These are phyloP conservation scores for Pollenia amentaria DNA, from an alignment of 2,888 invertebrate genomes.

Conservation along the genomic window DNA sequence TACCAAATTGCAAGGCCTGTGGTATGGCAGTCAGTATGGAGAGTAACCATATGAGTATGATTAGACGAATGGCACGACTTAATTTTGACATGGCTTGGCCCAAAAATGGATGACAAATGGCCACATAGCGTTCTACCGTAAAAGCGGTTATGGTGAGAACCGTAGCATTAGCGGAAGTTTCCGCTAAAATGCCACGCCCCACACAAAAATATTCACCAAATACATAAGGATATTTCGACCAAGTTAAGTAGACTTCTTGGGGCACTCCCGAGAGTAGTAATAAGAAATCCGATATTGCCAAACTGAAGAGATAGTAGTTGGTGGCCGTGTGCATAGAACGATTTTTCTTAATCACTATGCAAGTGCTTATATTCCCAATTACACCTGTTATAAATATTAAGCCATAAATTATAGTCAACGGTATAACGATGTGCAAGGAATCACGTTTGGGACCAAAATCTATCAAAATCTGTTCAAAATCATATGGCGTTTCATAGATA, in stretches of 20 bases:
- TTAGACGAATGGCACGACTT: slow-evolving; percentile 91
- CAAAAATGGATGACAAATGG: slow-evolving; percentile 88
- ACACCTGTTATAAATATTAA: slow-evolving; percentile 92
- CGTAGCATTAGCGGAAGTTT: slow-evolving; percentile 92
- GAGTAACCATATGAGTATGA: slow-evolving; percentile 91
- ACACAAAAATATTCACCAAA: slow-evolving; percentile 93
- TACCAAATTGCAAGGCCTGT: slow-evolving; percentile 92
- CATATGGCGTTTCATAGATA: slow-evolving; percentile 5
- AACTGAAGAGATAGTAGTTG: slow-evolving; percentile 93
- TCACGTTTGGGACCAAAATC: slow-evolving; percentile 88
- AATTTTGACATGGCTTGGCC: slow-evolving; percentile 93
- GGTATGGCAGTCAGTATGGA: slow-evolving; percentile 91
- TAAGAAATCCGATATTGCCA: slow-evolving; percentile 93
- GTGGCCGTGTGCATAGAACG: slow-evolving; percentile 93
- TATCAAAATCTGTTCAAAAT: slow-evolving; percentile 35
- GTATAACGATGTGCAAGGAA: slow-evolving; percentile 86
- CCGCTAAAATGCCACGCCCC: slow-evolving; percentile 91
- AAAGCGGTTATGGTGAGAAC: slow-evolving; percentile 93
- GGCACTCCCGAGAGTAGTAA: slow-evolving; percentile 89
- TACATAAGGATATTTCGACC: slow-evolving; percentile 91
- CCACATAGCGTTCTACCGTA: slow-evolving; percentile 90
- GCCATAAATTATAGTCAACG: slow-evolving; percentile 90
- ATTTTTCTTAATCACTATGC: slow-evolving; percentile 92
- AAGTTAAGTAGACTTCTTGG: slow-evolving; percentile 91
- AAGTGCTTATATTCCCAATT: slow-evolving; percentile 93